Conservation (phyloP, 2,113 vertebrate genomes). For the Crotophaga sulcirostris region DNA sequence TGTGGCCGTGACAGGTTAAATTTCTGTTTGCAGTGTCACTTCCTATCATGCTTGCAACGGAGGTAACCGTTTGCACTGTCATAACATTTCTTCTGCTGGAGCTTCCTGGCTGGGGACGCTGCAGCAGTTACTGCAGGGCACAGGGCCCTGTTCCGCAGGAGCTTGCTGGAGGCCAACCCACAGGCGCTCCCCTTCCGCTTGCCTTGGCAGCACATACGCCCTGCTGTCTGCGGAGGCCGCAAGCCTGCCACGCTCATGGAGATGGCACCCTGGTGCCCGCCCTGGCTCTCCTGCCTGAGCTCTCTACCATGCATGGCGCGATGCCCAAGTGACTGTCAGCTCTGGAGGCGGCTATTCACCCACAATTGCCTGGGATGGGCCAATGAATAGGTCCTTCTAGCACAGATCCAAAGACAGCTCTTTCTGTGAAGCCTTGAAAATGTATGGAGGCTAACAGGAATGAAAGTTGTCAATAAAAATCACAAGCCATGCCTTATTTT, state of each 20-base stretch:
- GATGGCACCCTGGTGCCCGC: not conserved
- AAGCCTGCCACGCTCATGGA: not conserved
- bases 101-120: not conserved
- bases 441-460: not conserved
- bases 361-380: fast-evolving
- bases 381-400: not conserved
- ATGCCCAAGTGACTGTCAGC: not conserved
- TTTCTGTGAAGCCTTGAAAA: not conserved
- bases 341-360: not conserved
- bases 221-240: fast-evolving
- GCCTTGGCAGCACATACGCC: fast-evolving
- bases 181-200: fast-evolving
- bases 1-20: not conserved
- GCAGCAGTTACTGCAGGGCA: not conserved
- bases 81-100: constrained; percentile 3
- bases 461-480: not conserved
- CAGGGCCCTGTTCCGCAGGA: fast-evolving
- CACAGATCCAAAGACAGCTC: not conserved
- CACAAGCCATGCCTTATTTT: not conserved
- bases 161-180: fast-evolving
- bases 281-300: not conserved
- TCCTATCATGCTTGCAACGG: not conserved
- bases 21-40: constrained; percentile 55
- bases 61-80: constrained; percentile 30
- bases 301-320: fast-evolving